phyloP scores from a whole-genome alignment of 2,797 vertebrate genomes.

The Pteropus rufus region DNA sequence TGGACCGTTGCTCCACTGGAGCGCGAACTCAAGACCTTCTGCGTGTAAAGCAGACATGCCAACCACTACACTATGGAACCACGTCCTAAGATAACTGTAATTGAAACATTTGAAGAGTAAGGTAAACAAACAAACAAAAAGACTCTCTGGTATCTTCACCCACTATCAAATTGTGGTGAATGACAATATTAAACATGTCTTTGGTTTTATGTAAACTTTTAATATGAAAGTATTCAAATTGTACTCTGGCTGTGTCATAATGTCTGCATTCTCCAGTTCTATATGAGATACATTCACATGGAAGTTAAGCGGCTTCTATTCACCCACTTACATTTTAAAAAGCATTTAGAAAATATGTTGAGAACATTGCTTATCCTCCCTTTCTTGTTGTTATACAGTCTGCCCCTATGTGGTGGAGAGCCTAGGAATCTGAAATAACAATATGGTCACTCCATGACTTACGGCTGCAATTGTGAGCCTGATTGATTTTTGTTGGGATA shows the following conservation, averaged over 20 bases:
- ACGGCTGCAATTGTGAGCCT: not conserved
- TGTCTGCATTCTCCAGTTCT: not conserved
- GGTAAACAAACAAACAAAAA: not conserved
- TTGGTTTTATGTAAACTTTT: not conserved
- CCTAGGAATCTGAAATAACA: not conserved
- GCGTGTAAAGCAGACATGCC: too few species aligned
- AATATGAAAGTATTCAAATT: slow-evolving; percentile 11
- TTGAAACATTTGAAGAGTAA: not conserved
- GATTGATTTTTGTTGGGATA: slow-evolving; percentile 9
- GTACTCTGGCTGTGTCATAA: not conserved
- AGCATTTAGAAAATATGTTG: not conserved
- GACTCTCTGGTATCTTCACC: not conserved
- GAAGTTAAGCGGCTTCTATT: not conserved
- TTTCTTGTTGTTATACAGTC: not conserved
- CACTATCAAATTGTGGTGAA: not conserved
- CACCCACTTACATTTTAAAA: not conserved
- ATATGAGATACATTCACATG: not conserved
- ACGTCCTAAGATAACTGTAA: not conserved
- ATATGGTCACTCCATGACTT: not conserved
- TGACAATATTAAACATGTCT: not conserved
- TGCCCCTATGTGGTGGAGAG: slow-evolving; percentile 33
- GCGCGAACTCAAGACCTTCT: too few species aligned
- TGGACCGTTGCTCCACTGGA: too few species aligned
- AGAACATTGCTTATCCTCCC: not conserved
- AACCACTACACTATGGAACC: too few species aligned